These are phyloP conservation scores for Excalfactoria chinensis DNA, from an alignment of 2,113 vertebrate genomes.

Conservation along the genomic window DNA sequence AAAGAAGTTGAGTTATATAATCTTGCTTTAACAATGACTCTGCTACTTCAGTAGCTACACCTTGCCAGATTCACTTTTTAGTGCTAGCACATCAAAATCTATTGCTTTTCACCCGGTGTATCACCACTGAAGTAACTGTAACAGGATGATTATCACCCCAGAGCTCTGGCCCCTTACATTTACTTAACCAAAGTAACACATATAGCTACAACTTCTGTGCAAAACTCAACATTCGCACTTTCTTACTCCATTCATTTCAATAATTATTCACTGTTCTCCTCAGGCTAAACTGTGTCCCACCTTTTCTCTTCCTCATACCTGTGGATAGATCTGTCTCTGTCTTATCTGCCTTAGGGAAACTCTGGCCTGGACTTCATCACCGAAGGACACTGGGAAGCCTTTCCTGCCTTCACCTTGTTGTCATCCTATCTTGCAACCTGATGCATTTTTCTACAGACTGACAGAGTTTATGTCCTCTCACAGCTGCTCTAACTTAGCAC, in stretches of 20 bases:
- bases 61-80: not conserved
- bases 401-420: slow-evolving; percentile 81
- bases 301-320: slow-evolving; percentile 79
- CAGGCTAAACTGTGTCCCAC: slow-evolving; percentile 73
- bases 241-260: slow-evolving; percentile 42
- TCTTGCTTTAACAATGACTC: not conserved
- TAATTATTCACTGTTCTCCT: slow-evolving; percentile 65
- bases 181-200: not conserved
- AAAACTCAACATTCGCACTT: not conserved
- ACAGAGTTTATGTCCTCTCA: slow-evolving; percentile 75
- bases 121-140: not conserved
- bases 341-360: slow-evolving; percentile 79
- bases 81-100: not conserved
- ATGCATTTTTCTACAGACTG: slow-evolving; percentile 78
- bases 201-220: not conserved
- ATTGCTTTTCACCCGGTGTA: not conserved
- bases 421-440: slow-evolving; percentile 82
- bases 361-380: slow-evolving; percentile 77
- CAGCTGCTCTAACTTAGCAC: slow-evolving; percentile 85
- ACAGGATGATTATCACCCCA: not conserved
- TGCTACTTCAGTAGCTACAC: not conserved
- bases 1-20: not conserved
- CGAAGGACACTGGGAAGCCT: slow-evolving; percentile 77
- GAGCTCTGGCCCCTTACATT: not conserved
- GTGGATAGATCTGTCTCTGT: slow-evolving; percentile 79